Evolutionary conservation across 2,113 vertebrate species (phyloP).

Genomic region (Cervus canadensis): DNA sequence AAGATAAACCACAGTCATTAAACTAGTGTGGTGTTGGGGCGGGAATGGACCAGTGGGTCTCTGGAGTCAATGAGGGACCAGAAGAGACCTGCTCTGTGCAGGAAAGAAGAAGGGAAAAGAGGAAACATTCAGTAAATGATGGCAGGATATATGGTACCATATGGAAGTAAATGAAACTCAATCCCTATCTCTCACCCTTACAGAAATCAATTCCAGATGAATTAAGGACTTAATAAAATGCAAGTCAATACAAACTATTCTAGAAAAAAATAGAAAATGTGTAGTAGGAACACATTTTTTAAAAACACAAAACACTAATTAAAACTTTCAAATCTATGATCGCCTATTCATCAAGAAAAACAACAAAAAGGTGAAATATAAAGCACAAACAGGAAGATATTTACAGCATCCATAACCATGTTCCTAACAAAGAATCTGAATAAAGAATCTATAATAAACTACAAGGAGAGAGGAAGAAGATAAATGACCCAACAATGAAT

Average conservation of each 20-base stretch:
- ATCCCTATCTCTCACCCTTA: background rate
- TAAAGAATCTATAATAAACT: background rate
- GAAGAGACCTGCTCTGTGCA: background rate
- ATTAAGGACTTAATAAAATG: background rate
- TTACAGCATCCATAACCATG: background rate
- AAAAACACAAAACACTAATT: background rate
- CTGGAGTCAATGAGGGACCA: background rate
- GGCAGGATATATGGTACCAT: background rate
- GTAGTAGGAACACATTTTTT: background rate
- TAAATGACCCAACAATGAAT: background rate
- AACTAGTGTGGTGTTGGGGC: background rate
- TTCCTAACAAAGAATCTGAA: background rate
- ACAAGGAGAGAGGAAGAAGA: background rate
- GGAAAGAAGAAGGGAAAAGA: background rate
- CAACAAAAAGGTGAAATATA: background rate
- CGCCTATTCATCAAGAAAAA: background rate
- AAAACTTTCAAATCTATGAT: background rate
- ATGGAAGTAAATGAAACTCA: background rate
- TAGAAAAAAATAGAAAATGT: background rate
- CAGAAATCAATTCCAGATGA: background rate
- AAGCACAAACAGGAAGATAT: background rate
- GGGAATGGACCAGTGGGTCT: rapidly evolving
- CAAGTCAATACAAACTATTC: background rate
- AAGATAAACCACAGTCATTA: background rate
- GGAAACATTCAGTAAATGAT: no score